Evolutionary conservation across 2,113 vertebrate species (phyloP).

Genomic region (Nothobranchius furzeri): DNA sequence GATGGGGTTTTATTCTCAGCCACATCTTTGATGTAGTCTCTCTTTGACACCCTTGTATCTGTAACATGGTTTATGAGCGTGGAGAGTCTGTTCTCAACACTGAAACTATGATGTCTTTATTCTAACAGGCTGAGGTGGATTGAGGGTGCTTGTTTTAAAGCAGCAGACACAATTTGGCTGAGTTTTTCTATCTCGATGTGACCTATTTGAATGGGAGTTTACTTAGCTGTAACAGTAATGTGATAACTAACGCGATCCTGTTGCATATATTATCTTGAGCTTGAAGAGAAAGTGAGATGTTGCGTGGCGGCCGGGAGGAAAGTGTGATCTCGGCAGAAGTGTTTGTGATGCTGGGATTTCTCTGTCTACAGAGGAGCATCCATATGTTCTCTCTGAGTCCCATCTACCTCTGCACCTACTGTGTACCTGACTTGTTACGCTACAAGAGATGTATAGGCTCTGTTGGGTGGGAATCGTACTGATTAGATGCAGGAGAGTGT

Average conservation of each 20-base stretch:
- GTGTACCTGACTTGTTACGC: no score
- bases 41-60: slow-evolving; percentile 61
- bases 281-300: slow-evolving; percentile 22
- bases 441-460: no score
- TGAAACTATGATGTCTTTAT: slow-evolving; percentile 25
- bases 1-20: slow-evolving; percentile 62
- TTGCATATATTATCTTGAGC: slow-evolving; percentile 5
- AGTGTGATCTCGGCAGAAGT: slow-evolving; percentile 14
- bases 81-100: slow-evolving; percentile 21
- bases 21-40: slow-evolving; percentile 77
- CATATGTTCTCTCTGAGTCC: no score
- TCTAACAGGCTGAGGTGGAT: neutral
- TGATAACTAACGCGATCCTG: slow-evolving; percentile 10
- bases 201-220: slow-evolving; percentile 11
- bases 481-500: no score
- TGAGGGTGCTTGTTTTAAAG: no score
- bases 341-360: neutral
- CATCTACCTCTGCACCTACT: no score
- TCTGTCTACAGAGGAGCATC: no score
- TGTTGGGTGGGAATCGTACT: no score
- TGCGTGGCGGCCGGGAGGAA: slow-evolving; percentile 25
- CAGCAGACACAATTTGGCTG: no score
- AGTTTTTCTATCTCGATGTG: neutral
- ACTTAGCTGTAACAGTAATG: neutral
- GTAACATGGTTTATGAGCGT: slow-evolving; percentile 37